Evolutionary conservation across 2,113 vertebrate genomes (phyloP).

Genomic region (Grus americana): DNA sequence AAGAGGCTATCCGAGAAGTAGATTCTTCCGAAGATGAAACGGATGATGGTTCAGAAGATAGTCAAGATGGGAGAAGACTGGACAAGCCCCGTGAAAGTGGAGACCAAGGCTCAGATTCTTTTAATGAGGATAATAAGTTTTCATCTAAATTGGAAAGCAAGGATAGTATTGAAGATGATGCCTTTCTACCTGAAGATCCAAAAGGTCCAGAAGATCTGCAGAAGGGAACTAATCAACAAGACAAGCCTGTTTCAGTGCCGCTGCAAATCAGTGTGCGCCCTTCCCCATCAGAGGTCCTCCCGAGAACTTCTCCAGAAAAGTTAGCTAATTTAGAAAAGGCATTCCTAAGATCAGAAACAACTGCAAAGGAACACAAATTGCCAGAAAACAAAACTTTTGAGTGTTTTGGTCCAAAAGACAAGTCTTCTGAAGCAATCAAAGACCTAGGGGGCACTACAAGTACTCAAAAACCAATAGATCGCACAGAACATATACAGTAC

Average conservation of each 20-base stretch:
- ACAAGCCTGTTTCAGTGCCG: background rate
- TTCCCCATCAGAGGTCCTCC: background rate
- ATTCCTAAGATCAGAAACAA: conserved; percentile 7
- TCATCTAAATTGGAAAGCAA: conserved; percentile 67
- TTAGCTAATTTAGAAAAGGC: conserved; percentile 3
- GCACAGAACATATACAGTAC: background rate
- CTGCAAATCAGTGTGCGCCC: background rate
- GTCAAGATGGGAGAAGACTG: conserved; percentile 81
- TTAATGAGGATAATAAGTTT: conserved; percentile 61
- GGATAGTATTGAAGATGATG: conserved; percentile 69
- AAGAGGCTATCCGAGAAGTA: conserved; percentile 95
- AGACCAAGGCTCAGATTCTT: conserved; percentile 58
- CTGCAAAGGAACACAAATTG: conserved; percentile 9
- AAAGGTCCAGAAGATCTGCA: conserved; percentile 49
- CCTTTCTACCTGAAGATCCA: conserved; percentile 74
- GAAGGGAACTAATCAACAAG: conserved; percentile 49
- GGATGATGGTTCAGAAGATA: conserved; percentile 90
- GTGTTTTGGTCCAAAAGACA: conserved; percentile 18
- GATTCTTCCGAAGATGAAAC: conserved; percentile 95
- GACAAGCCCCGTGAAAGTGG: conserved; percentile 30
- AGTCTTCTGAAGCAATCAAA: conserved; percentile 45
- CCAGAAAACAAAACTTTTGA: conserved; percentile 32
- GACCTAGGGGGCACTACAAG: background rate
- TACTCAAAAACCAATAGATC: background rate
- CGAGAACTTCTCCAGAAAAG: conserved; percentile 37